A percentile compares a stretch with the other conserved stretches of the same genome.
These are phyloP conservation scores for Otus sunia DNA, from an alignment of 2,113 vertebrate species.

Conservation along the genomic window DNA sequence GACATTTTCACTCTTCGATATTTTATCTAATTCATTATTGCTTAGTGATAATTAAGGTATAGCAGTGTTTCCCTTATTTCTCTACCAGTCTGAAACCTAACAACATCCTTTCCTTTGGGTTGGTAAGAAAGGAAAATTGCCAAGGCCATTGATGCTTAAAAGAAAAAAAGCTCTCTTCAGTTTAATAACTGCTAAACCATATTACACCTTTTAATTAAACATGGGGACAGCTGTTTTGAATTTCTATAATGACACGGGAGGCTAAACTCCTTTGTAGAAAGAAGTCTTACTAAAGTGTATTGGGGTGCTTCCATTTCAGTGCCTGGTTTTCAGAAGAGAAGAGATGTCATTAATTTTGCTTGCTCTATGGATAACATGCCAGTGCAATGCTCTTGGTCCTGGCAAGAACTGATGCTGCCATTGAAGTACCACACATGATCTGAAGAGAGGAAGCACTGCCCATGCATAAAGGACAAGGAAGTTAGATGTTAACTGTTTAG, in stretches of 20 bases:
- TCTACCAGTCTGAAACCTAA: neutral
- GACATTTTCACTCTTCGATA: neutral
- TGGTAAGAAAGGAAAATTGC: neutral
- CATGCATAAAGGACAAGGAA: neutral
- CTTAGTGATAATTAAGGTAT: neutral
- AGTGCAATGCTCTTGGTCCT: neutral
- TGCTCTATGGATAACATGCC: neutral
- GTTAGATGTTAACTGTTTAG: neutral
- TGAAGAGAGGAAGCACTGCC: neutral
- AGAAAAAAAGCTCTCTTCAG: neutral
- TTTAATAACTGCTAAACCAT: neutral
- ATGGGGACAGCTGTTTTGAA: neutral
- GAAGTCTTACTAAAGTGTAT: neutral
- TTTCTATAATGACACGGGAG: neutral
- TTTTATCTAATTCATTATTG: neutral
- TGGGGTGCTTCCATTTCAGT: neutral
- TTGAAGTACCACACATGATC: neutral
- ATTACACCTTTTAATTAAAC: neutral
- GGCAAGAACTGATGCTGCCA: neutral
- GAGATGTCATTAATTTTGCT: neutral
- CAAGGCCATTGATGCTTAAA: neutral
- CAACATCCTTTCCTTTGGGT: neutral
- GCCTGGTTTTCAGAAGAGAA: neutral
- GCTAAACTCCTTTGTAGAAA: neutral
- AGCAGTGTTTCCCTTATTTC: neutral